These are phyloP conservation scores for Buathra laborator DNA, from an alignment of 2,888 invertebrate species.

Conservation along the genomic window DNA sequence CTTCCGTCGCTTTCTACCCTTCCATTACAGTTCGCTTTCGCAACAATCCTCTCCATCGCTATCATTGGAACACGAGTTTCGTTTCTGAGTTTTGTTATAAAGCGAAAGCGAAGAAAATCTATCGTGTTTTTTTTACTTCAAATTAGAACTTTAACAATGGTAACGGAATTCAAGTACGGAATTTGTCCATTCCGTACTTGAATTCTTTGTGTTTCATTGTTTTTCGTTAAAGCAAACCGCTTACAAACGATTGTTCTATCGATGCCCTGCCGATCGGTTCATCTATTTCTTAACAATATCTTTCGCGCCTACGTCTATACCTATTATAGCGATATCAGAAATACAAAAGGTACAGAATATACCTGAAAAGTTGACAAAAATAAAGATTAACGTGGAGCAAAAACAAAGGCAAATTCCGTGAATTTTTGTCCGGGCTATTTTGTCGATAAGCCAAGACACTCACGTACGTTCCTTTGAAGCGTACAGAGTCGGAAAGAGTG, in stretches of 20 bases:
- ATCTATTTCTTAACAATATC: too few relatives aligned
- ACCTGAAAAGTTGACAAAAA: not conserved
- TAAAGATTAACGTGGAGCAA: not conserved
- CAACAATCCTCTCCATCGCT: not conserved
- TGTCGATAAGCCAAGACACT: not conserved
- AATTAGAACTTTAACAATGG: not conserved
- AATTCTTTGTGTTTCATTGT: too few relatives aligned
- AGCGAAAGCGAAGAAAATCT: not conserved
- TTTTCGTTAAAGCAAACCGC: too few relatives aligned
- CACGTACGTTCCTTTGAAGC: not conserved
- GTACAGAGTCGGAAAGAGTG: not conserved
- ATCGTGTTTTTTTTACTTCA: not conserved
- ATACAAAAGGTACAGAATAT: too few relatives aligned
- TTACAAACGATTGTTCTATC: too few relatives aligned
- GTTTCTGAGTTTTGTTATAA: not conserved
- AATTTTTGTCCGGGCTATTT: not conserved
- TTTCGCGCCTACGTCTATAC: not conserved
- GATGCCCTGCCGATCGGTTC: too few relatives aligned
- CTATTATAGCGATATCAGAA: not conserved
- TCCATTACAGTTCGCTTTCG: slow-evolving; percentile 4
- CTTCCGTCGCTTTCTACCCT: slow-evolving; percentile 13
- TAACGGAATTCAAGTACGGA: not conserved
- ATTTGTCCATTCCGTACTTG: not conserved
- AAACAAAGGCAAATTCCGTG: not conserved
- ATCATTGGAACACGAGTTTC: not conserved